Conservation (phyloP, 2,888 invertebrate genomes). For the Biston stratarius region DNA sequence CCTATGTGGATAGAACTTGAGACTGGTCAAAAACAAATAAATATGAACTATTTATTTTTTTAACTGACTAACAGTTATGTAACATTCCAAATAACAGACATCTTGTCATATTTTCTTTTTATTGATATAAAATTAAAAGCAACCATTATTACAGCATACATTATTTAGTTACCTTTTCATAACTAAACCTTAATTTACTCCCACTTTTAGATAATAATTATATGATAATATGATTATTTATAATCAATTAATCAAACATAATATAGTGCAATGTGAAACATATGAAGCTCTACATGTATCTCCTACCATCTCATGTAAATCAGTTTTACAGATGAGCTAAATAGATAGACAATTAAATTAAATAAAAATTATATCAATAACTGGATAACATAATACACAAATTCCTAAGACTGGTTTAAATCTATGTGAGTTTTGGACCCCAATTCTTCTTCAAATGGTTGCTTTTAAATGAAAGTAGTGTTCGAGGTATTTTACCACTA, state of each 20-base stretch:
- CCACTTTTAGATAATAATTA: slow-evolving; percentile 31
- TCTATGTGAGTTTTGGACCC: background rate
- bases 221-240: slow-evolving; percentile 32
- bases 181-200: slow-evolving; percentile 65
- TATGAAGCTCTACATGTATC: slow-evolving; percentile 50
- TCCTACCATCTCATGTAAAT: slow-evolving; percentile 34
- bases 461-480: background rate
- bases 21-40: no score
- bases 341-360: background rate
- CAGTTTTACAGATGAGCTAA: slow-evolving; percentile 31
- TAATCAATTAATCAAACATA: slow-evolving; percentile 46
- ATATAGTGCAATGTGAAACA: slow-evolving; percentile 49
- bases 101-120: slow-evolving; percentile 65
- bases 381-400: background rate
- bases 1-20: no score
- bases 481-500: background rate
- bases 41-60: no score
- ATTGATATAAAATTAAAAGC: slow-evolving; percentile 85
- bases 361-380: slow-evolving; percentile 11
- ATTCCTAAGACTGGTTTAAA: slow-evolving; percentile 5
- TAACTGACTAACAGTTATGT: no score
- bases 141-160: slow-evolving; percentile 82
- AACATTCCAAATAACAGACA: slow-evolving; percentile 41
- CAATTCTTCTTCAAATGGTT: background rate
- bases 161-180: slow-evolving; percentile 66